Evolutionary conservation across 1,140 invertebrate species (phyloP).

Genomic region (Tyrophagus putrescentiae): DNA sequence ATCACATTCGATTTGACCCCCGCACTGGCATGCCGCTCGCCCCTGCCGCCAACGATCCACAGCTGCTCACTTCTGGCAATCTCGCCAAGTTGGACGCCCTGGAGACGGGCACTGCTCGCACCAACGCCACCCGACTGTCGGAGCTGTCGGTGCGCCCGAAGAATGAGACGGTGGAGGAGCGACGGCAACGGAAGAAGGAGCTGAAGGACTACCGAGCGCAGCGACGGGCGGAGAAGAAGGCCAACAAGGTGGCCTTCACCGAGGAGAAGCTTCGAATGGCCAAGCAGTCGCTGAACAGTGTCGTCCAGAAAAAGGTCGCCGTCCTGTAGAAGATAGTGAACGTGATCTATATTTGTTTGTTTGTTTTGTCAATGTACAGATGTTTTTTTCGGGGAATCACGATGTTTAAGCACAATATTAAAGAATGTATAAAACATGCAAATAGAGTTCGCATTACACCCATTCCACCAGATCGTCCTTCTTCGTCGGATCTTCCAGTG

Average conservation of each 20-base stretch:
- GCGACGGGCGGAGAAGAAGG: constrained; percentile 25
- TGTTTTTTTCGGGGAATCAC: neutral
- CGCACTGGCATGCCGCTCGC: constrained; percentile 33
- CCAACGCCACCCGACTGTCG: constrained; percentile 17
- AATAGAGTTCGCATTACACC: neutral
- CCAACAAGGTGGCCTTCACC: constrained; percentile 20
- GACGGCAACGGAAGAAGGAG: constrained; percentile 57
- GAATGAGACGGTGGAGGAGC: constrained; percentile 66
- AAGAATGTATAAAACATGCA: neutral
- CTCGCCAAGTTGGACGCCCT: neutral
- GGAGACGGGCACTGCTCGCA: constrained; percentile 34
- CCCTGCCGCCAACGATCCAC: neutral
- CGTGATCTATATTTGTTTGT: neutral
- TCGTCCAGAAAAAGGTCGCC: constrained; percentile 1
- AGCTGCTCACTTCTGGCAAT: constrained; percentile 4
- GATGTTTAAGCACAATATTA: neutral
- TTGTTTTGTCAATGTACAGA: neutral
- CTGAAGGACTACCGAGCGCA: constrained; percentile 64
- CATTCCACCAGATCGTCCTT: neutral
- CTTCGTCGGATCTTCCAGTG: constrained; percentile 44
- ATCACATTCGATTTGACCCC: constrained; percentile 33
- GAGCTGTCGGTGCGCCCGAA: constrained; percentile 49
- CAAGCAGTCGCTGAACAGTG: constrained; percentile 17
- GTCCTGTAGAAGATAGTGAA: constrained; percentile 10
- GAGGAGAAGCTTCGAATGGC: constrained; percentile 12